Conservation (phyloP, 1,140 invertebrate genomes). For the Thrips palmi region DNA sequence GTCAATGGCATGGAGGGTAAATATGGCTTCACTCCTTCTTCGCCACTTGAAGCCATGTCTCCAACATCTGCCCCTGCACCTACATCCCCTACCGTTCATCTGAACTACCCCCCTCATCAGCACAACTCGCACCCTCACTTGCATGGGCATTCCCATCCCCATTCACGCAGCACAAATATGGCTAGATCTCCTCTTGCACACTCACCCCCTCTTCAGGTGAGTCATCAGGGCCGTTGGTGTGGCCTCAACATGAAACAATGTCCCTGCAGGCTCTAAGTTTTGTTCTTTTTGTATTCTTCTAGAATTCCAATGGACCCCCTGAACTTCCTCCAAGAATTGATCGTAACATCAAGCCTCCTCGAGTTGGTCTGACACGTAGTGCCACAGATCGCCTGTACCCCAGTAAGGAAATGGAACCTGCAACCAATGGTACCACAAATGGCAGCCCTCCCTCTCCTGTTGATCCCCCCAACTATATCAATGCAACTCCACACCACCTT, state of each 20-base stretch:
- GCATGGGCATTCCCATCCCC: no score
- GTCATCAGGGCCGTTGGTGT: no score
- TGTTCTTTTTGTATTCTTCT: no score
- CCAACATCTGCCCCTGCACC: conserved; percentile 24
- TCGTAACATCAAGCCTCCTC: conserved; percentile 48
- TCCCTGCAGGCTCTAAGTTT: no score
- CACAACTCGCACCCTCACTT: no score
- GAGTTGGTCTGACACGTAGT: conserved; percentile 18
- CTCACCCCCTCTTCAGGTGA: no score
- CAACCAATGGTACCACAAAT: no score
- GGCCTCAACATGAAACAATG: no score
- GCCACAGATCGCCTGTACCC: conserved; percentile 40
- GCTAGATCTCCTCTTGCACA: no score
- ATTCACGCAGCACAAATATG: no score
- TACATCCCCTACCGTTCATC: conserved; percentile 28
- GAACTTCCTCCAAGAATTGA: conserved; percentile 71
- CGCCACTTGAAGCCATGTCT: conserved; percentile 17
- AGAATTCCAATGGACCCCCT: conserved; percentile 37
- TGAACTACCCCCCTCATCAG: no score
- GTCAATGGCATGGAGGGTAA: conserved; percentile 31
- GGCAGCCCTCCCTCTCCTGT: neutral
- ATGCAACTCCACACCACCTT: conserved; percentile 28
- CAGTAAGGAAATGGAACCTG: conserved; percentile 12
- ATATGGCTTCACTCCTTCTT: conserved; percentile 35
- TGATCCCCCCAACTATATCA: conserved; percentile 34